Evolutionary conservation across 2,888 invertebrate genomes (phyloP).

Genomic region (Teinopalpus imperialis): DNA sequence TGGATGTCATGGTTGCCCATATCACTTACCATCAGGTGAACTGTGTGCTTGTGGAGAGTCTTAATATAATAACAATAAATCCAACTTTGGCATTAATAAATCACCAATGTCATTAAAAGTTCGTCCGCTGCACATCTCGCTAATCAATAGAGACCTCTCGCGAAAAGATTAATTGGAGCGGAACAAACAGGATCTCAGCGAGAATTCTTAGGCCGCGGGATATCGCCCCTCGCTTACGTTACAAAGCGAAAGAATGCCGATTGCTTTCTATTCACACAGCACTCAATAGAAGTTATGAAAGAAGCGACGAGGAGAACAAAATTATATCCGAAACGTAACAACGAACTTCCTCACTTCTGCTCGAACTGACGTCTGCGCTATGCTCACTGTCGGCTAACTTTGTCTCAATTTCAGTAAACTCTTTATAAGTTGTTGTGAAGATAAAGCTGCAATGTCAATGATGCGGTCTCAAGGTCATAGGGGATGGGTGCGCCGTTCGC

Average conservation of each 20-base stretch:
- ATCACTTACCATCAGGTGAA: too few relatives aligned
- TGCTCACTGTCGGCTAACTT: too few relatives aligned
- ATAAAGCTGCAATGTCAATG: too few relatives aligned
- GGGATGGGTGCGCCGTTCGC: too few relatives aligned
- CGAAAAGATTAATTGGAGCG: constrained; percentile 6
- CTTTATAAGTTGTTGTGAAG: too few relatives aligned
- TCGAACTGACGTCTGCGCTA: neutral
- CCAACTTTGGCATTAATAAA: too few relatives aligned
- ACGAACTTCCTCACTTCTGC: neutral
- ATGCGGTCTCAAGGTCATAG: too few relatives aligned
- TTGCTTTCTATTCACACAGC: neutral
- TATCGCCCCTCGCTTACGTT: neutral
- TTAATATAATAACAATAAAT: too few relatives aligned
- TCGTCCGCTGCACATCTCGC: neutral
- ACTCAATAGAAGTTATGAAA: neutral
- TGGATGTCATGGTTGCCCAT: too few relatives aligned
- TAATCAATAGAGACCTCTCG: constrained; percentile 1
- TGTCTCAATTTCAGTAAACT: neutral
- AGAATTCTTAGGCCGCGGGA: neutral
- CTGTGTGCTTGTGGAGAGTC: too few relatives aligned
- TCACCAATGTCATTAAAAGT: neutral
- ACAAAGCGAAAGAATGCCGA: neutral
- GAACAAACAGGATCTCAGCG: neutral
- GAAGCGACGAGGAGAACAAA: neutral
- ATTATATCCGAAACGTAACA: neutral